Percentiles rank a stretch among this genome's conserved stretches.
phyloP scores from a whole-genome alignment of 2,888 invertebrate species.

The Melipona bicolor region DNA sequence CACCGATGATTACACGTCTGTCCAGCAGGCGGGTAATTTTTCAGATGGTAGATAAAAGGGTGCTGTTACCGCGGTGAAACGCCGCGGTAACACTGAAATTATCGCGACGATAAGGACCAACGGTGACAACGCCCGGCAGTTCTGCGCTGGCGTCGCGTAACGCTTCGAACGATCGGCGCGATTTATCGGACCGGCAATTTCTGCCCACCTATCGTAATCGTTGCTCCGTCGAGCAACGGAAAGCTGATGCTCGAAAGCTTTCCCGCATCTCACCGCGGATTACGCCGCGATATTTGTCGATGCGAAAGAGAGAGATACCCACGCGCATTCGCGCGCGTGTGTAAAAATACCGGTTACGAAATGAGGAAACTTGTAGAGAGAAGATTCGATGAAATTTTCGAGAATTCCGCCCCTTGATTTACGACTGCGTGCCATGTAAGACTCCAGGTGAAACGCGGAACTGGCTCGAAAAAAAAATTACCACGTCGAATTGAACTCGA shows the following conservation, averaged over 20 bases:
- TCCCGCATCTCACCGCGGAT: not conserved
- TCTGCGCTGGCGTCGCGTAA: not conserved
- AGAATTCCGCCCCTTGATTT: constrained; percentile 55
- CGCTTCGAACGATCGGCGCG: not conserved
- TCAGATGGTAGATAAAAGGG: constrained; percentile 11
- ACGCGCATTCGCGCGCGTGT: not conserved
- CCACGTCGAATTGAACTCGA: constrained; percentile 8
- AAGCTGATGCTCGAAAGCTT: not conserved
- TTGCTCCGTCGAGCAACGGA: constrained; percentile 6
- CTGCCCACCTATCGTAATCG: constrained; percentile 20
- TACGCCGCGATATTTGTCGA: not conserved
- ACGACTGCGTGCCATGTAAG: constrained; percentile 20
- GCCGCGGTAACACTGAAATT: constrained; percentile 3
- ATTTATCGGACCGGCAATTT: constrained; percentile 8
- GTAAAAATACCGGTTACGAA: constrained; percentile 24
- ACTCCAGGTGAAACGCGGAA: constrained; percentile 40
- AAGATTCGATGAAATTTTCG: constrained; percentile 50
- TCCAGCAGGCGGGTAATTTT: not conserved
- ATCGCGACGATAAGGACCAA: not conserved
- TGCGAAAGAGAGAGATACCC: constrained; percentile 19
- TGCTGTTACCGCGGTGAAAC: constrained; percentile 4
- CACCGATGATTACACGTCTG: not conserved
- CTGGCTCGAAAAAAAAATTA: constrained; percentile 13
- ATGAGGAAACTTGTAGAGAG: constrained; percentile 11
- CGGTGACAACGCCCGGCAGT: not conserved